Evolutionary conservation across 1,140 invertebrate genomes (phyloP).

Genomic region (roundworm (Caenorhabditis elegans)): WBcel235 BX284606.5:5667501-5668000

Average conservation of each 20-base stretch:
- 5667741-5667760: too few species aligned
- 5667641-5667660: not conserved
- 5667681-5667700: not conserved
- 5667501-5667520: conserved; percentile 18
- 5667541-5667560: not conserved
- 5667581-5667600: not conserved
- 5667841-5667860: conserved; percentile 17
- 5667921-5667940: conserved; percentile 33
- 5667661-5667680: not conserved
- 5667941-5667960: conserved; percentile 31
- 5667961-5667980: conserved; percentile 8
- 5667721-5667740: conserved; percentile 17
- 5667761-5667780: too few species aligned
- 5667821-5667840: conserved; percentile 19
- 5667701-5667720: conserved; percentile 5
- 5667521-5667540: not conserved
- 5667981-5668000: conserved; percentile 18
- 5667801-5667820: conserved; percentile 29
- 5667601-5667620: conserved; percentile 18
- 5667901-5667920: conserved; percentile 14
- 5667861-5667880: conserved; percentile 31
- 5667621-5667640: conserved; percentile 25
- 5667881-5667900: conserved; percentile 21
- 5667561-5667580: not conserved
- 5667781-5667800: conserved; percentile 26